Evolutionary conservation across 1,140 invertebrate species (phyloP), one percentile per base, ranked within the genome.

Genomic region (Periplaneta americana): DNA sequence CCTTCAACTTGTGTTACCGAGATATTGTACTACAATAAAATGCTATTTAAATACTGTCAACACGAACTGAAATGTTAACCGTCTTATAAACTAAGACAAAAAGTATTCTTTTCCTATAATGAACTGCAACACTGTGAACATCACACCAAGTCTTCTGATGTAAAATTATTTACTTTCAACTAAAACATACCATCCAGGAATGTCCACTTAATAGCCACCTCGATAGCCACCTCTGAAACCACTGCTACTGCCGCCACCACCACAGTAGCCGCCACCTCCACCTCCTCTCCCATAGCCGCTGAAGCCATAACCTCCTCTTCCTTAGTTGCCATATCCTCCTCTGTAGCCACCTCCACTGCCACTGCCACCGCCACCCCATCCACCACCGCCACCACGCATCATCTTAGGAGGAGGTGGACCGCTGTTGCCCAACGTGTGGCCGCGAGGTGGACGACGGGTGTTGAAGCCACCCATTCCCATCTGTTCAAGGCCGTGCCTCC

Each of bases 401-500:
- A 83, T 81, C 74, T 81, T 81, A 28, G 81, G 81, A n/a, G 66
- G 18, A 66, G 74, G 82, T 22, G 82, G 82, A 78, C 80, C 80
- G 34, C 78, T 75, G 28, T 34, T 35, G 6, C 77, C 18, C 22
- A 28, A 57, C 32, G 34, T 66, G 33, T 78, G 82, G 0, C 79
- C 80, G 34, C 80, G 79, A 32, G 79, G 75, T 78, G 80, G 80
- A 18, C 79, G 36, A 48, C 34, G 31, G 8, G 33, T 34, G 74
- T n/a, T 81, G 48, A 82, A 87, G 79, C 86, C 89, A 13, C 82
- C 86, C 79, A 81, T 86, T 75, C 84, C 83, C 2, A 91, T 87
- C 6, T 92, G 91, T 4, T 91, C 89, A 84, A 96, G 91, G 79
- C 91, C 90, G 84, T 90, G 92, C 84, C 95, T 92, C 1, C 95